Conservation (phyloP, 2,113 vertebrate genomes). For the Hylia prasina region DNA sequence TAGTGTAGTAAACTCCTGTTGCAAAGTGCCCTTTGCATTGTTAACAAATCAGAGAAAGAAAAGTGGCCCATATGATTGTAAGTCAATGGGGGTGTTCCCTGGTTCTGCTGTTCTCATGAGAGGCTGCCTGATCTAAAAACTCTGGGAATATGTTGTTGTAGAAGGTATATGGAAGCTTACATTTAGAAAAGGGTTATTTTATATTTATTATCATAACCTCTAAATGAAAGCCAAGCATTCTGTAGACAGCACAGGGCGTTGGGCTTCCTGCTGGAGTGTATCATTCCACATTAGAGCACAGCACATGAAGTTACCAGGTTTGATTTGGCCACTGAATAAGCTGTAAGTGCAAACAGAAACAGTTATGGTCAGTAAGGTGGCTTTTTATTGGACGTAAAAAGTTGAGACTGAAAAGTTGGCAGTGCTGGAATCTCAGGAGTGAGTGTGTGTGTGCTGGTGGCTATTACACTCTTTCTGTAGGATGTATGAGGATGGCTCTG, state of each 20-base stretch:
- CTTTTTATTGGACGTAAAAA: not conserved
- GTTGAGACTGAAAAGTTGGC: not conserved
- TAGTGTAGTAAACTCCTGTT: not conserved
- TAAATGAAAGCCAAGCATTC: not conserved
- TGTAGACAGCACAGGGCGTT: not conserved
- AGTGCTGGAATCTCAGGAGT: not conserved
- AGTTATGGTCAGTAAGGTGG: not conserved
- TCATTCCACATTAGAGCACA: not conserved
- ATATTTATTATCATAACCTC: not conserved
- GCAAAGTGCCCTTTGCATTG: not conserved
- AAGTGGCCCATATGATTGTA: fast-evolving
- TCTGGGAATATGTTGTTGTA: not conserved
- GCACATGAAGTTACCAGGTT: not conserved
- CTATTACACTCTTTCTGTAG: fast-evolving
- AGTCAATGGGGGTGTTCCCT: not conserved
- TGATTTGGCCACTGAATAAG: not conserved
- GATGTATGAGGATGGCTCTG: not conserved
- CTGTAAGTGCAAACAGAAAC: not conserved
- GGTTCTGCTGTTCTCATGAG: not conserved
- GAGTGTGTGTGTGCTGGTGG: not conserved
- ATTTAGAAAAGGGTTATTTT: not conserved
- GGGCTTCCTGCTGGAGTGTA: not conserved
- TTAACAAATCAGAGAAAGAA: not conserved
- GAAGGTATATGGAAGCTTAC: not conserved
- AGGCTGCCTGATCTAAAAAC: not conserved